These are phyloP conservation scores for Stomorhina lunata DNA, from an alignment of 2,888 invertebrate species.

Conservation along the genomic window DNA sequence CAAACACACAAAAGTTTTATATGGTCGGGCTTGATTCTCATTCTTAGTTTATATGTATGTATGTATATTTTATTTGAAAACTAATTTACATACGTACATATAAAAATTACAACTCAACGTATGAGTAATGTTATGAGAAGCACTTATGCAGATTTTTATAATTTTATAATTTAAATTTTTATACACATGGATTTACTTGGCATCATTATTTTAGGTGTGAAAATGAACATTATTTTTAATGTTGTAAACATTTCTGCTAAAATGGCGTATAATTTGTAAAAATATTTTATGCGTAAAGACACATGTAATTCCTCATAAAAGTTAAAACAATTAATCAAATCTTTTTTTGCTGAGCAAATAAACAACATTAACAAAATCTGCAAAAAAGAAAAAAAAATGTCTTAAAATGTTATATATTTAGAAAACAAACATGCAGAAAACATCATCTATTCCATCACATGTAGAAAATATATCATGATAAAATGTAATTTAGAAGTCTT, in stretches of 20 bases:
- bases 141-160: not conserved
- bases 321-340: constrained; percentile 58
- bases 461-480: constrained; percentile 40
- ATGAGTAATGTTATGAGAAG: too few relatives aligned
- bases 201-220: not conserved
- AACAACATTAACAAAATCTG: not conserved
- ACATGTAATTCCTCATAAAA: constrained; percentile 49
- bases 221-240: constrained; percentile 20
- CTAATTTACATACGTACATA: constrained; percentile 4
- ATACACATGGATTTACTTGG: not conserved
- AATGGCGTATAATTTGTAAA: constrained; percentile 44
- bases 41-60: too few relatives aligned
- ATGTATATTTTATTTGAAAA: not conserved
- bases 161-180: constrained; percentile 22
- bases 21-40: too few relatives aligned
- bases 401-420: constrained; percentile 10
- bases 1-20: too few relatives aligned
- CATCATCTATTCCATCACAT: constrained; percentile 23
- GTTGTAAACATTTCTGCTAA: constrained; percentile 34
- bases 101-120: not conserved
- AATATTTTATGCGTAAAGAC: constrained; percentile 33
- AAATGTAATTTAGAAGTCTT: constrained; percentile 45
- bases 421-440: constrained; percentile 33
- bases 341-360: not conserved
- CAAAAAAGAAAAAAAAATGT: not conserved